Evolutionary conservation across 2,888 invertebrate genomes (phyloP).

Genomic region (Ophion ventricosus): DNA sequence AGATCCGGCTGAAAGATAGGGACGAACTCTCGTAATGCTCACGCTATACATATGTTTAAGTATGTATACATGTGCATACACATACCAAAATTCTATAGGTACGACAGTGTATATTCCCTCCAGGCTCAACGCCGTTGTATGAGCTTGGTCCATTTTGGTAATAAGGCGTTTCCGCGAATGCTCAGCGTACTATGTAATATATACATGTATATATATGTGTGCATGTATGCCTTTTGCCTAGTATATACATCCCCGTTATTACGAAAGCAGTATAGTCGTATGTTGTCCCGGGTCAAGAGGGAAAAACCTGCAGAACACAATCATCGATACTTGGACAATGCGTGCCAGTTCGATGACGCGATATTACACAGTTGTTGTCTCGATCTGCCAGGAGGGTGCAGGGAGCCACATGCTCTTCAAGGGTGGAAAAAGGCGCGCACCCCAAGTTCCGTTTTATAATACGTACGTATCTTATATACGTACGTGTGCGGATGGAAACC

Average conservation of each 20-base stretch:
- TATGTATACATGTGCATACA: conserved; percentile 58
- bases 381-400: background rate
- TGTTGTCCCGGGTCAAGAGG: conserved; percentile 70
- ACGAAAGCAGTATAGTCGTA: conserved; percentile 38
- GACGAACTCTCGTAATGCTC: conserved; percentile 67
- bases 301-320: conserved; percentile 67
- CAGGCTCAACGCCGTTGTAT: conserved; percentile 47
- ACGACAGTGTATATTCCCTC: conserved; percentile 58
- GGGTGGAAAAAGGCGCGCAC: conserved; percentile 58
- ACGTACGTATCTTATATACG: conserved; percentile 43
- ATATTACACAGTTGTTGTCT: conserved; percentile 53
- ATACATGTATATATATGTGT: background rate
- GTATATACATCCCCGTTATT: conserved; percentile 54
- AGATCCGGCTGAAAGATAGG: conserved; percentile 80
- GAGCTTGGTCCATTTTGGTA: conserved; percentile 74
- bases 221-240: conserved; percentile 1
- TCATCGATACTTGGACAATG: conserved; percentile 66
- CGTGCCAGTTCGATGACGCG: conserved; percentile 60
- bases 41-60: conserved; percentile 58
- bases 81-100: conserved; percentile 38
- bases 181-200: conserved; percentile 18
- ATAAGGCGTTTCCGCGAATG: conserved; percentile 73
- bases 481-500: conserved; percentile 52
- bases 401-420: conserved; percentile 46
- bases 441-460: conserved; percentile 41